Conservation (phyloP, 2,797 vertebrate species). For the Onychomys leucogaster region DNA sequence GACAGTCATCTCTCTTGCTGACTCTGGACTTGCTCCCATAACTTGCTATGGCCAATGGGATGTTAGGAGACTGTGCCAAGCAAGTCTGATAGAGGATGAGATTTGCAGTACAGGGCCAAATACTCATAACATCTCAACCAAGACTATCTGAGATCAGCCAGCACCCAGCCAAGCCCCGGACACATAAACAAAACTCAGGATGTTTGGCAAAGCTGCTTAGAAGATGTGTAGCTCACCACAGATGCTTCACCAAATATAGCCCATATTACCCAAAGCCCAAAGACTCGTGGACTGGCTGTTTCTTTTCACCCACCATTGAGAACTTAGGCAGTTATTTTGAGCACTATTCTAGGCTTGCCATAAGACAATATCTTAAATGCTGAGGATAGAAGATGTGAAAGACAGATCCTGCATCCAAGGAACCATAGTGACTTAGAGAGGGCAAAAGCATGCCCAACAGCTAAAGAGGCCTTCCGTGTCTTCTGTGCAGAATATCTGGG, state of each 20-base stretch:
- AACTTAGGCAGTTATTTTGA: constrained; percentile 7
- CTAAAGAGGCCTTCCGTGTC: neutral
- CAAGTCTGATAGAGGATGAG: neutral
- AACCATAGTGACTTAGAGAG: neutral
- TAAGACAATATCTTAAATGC: neutral
- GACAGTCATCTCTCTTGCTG: neutral
- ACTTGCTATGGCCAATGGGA: constrained; percentile 7
- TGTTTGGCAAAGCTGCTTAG: neutral
- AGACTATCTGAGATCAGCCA: neutral
- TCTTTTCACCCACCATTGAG: neutral
- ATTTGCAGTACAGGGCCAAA: neutral
- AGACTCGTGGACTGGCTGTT: constrained; percentile 7
- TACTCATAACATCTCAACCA: neutral
- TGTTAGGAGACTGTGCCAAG: neutral
- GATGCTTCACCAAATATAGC: neutral
- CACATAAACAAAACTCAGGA: neutral
- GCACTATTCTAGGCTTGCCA: neutral
- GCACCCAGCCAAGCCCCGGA: neutral
- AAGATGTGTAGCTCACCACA: neutral
- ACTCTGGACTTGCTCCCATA: neutral
- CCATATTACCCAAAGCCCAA: constrained; percentile 10
- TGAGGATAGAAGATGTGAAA: neutral
- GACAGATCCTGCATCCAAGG: neutral
- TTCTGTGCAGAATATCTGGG: neutral
- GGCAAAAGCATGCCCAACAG: neutral